A percentile compares a stretch with the other conserved stretches of the same genome.
Evolutionary conservation across 2,797 vertebrate species (phyloP).

Genomic region (Myripristis jacobus): DNA sequence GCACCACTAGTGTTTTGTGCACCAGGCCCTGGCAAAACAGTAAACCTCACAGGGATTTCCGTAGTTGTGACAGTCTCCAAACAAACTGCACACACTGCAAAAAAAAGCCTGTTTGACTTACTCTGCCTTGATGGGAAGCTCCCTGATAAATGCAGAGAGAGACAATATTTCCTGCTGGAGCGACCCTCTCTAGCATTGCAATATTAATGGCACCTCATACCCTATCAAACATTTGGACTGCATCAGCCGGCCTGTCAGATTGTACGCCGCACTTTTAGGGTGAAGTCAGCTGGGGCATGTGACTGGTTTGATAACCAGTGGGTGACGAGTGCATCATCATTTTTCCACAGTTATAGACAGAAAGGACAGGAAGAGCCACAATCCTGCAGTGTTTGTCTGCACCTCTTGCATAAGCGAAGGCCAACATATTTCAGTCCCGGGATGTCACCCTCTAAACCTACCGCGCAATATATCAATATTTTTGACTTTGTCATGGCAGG

Average conservation of each 20-base stretch:
- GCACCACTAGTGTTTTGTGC: constrained; percentile 61
- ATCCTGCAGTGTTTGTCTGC: not conserved
- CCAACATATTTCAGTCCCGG: not conserved
- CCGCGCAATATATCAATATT: constrained; percentile 37
- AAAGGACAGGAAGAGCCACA: too few relatives aligned
- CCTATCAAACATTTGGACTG: constrained; percentile 49
- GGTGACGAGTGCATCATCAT: not conserved
- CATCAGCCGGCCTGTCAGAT: constrained; percentile 30
- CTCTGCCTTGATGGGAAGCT: constrained; percentile 59
- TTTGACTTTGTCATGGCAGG: constrained; percentile 43
- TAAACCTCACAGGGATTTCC: constrained; percentile 72
- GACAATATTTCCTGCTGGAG: constrained; percentile 50
- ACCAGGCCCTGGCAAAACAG: constrained; percentile 68
- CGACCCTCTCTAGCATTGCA: constrained; percentile 56
- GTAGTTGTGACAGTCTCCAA: constrained; percentile 72
- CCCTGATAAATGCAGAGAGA: constrained; percentile 60
- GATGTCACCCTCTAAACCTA: constrained; percentile 17
- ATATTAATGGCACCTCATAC: constrained; percentile 62
- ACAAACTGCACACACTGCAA: constrained; percentile 70
- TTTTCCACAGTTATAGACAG: not conserved
- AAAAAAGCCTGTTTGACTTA: constrained; percentile 63
- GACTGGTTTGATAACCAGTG: constrained; percentile 4
- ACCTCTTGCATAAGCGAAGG: too few relatives aligned
- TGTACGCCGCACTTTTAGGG: constrained; percentile 6
- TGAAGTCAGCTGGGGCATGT: constrained; percentile 1